Conservation (phyloP, 2,113 vertebrate genomes). For the Neopipo cinnamomea region DNA sequence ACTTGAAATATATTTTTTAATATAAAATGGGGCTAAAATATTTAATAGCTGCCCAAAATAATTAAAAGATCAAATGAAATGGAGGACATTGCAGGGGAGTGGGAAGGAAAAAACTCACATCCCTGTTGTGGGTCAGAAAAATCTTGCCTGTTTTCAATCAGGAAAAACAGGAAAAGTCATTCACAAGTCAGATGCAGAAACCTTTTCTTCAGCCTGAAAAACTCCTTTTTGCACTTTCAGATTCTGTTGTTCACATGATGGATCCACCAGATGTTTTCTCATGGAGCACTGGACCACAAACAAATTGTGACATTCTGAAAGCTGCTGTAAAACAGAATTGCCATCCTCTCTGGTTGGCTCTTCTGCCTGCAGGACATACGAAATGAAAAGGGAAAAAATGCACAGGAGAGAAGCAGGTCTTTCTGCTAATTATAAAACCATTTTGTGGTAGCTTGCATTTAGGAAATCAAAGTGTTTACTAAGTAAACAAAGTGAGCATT, state of each 20-base stretch:
- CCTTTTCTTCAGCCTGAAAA: neutral
- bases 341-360: neutral
- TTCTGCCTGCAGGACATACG: accelerated
- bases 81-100: accelerated
- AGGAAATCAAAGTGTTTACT: neutral
- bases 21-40: neutral
- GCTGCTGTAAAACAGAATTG: neutral
- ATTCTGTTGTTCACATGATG: neutral
- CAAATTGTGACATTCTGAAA: neutral
- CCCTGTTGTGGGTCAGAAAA: neutral
- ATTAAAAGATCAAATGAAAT: neutral
- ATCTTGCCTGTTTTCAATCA: neutral
- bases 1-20: neutral
- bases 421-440: neutral
- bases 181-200: neutral
- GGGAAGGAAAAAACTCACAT: neutral
- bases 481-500: neutral
- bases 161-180: neutral
- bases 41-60: neutral
- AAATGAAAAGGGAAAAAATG: neutral
- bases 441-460: neutral
- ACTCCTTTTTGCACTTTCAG: neutral
- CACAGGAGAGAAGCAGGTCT: neutral
- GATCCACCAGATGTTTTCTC: neutral
- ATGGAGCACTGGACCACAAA: neutral